Percentiles rank a stretch among this genome's conserved stretches.
phyloP scores from a whole-genome alignment of 2,113 vertebrate genomes.

The Ceyx cyanopectus region DNA sequence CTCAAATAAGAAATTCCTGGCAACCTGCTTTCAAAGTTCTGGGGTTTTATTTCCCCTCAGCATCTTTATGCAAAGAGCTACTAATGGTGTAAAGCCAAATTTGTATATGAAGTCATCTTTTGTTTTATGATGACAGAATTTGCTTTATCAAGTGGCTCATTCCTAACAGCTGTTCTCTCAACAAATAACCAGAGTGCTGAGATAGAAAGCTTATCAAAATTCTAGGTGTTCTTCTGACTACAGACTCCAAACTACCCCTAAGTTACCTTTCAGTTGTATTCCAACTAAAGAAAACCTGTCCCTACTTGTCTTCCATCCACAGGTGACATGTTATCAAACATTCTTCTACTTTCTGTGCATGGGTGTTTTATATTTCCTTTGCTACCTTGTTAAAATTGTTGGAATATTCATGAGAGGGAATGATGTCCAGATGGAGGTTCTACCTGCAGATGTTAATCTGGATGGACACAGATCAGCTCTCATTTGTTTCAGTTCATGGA shows the following conservation, averaged over 20 bases:
- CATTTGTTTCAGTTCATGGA: slow-evolving; percentile 83
- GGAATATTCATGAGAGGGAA: slow-evolving; percentile 87
- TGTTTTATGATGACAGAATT: background rate
- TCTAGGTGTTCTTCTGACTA: background rate
- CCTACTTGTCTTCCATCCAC: slow-evolving; percentile 17
- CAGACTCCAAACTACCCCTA: background rate
- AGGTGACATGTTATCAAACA: slow-evolving; percentile 36
- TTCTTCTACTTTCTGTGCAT: slow-evolving; percentile 11
- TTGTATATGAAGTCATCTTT: background rate
- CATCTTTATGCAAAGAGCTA: background rate
- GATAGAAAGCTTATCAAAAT: background rate
- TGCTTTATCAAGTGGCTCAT: background rate
- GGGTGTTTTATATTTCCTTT: slow-evolving; percentile 62
- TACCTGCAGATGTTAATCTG: slow-evolving; percentile 91
- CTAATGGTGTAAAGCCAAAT: background rate
- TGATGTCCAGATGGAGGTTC: slow-evolving; percentile 86
- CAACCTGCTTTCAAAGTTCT: background rate
- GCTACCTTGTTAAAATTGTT: slow-evolving; percentile 77
- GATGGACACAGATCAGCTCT: slow-evolving; percentile 86
- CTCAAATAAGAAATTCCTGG: background rate
- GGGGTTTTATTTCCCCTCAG: background rate
- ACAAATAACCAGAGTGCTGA: background rate
- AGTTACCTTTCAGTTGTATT: slow-evolving; percentile 10
- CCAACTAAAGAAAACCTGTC: slow-evolving; percentile 30
- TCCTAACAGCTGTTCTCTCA: background rate